Percentiles rank a stretch among this genome's conserved stretches.
Conservation (phyloP, 2,113 vertebrate species). For the Rhynchopsitta pachyrhyncha region DNA sequence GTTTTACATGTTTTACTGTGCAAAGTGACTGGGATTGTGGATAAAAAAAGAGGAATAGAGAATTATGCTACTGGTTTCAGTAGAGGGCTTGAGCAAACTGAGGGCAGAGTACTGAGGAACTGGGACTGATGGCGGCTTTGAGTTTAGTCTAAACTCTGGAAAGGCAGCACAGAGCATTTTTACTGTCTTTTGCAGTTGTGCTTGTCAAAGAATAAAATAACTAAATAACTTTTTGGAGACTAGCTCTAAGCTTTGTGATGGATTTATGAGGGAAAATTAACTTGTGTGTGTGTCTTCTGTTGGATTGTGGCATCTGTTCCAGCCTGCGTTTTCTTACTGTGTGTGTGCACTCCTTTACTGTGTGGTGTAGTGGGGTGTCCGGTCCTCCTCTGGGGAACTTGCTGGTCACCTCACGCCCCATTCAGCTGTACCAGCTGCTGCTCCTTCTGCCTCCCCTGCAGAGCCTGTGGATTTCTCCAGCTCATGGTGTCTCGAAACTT, state of each 20-base stretch:
- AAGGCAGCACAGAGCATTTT: accelerated
- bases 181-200: neutral
- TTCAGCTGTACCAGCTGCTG: neutral
- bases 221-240: neutral
- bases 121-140: neutral
- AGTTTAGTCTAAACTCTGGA: neutral
- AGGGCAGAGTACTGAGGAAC: neutral
- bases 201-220: neutral
- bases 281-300: neutral
- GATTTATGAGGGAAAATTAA: neutral
- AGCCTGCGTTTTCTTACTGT: accelerated
- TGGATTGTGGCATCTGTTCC: neutral
- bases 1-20: neutral
- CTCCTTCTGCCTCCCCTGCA: neutral
- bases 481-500: neutral
- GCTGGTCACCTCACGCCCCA: neutral
- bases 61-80: neutral
- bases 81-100: neutral
- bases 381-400: neutral
- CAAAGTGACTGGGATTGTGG: neutral
- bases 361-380: accelerated
- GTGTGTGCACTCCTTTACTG: too few relatives aligned
- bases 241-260: neutral
- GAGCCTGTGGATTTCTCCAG: neutral
- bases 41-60: neutral